A percentile compares a stretch with the other conserved stretches of the same genome.
Conservation (phyloP, 2,797 vertebrate genomes). For the Pristis pectinata region DNA sequence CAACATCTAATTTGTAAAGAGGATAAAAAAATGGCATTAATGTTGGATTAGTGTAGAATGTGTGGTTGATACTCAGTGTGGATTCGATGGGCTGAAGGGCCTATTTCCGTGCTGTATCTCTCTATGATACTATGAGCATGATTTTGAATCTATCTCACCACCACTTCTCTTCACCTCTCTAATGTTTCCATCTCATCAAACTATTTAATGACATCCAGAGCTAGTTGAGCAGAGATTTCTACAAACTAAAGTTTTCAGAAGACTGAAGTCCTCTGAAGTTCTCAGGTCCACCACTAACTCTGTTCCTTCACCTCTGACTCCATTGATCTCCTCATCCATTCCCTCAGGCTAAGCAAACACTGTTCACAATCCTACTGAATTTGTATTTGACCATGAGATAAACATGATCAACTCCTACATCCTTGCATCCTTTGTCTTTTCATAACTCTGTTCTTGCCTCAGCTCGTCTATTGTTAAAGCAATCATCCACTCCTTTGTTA, state of each 20-base stretch:
- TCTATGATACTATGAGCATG: no score
- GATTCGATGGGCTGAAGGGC: no score
- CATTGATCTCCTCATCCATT: neutral
- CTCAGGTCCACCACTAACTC: neutral
- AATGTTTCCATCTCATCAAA: neutral
- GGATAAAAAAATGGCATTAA: no score
- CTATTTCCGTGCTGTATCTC: no score
- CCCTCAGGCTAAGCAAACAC: neutral
- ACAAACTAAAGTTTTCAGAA: neutral
- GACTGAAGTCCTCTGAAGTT: neutral
- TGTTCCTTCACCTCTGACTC: neutral
- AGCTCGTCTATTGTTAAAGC: neutral
- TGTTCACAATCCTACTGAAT: neutral
- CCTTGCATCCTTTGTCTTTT: neutral
- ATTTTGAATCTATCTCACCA: neutral
- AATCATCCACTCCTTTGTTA: neutral
- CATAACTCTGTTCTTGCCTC: neutral
- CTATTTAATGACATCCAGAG: neutral
- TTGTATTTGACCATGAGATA: neutral
- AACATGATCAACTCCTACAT: neutral
- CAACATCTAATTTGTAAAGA: no score
- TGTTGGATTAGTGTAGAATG: no score
- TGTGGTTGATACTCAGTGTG: no score
- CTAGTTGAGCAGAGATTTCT: neutral
- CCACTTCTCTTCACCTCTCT: neutral